Base-by-base conservation (phyloP, 1,140 invertebrate genomes). In the Chironomus striatipennis region DNA sequence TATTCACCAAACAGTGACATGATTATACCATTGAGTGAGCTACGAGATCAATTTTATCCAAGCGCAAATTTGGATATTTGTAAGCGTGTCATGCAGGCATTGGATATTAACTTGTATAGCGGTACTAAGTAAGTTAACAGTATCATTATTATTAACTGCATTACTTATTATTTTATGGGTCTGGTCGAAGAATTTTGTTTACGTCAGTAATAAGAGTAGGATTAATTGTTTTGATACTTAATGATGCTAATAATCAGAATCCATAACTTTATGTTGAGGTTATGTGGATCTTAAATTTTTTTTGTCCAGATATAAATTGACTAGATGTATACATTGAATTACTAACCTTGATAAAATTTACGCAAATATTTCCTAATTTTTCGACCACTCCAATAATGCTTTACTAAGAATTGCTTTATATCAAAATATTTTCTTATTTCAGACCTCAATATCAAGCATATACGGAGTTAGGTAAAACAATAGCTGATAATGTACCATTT, bases 11-110 rank as follows among this genome's bases (percentile, higher is more conserved):
- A 91, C 78, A 86, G 88, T 20, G 91, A 93, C 80, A 85, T 93
- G 76, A 85, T 94, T 77, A 93, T 94, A 87, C 92, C 93, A 0
- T 84, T 95, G 74, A 88, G 90, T 10, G 93, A 95, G 81, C 87
- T 94, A 76, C 88, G 92, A 74, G 86, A 87, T 77, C 87, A 90
- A 81, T 93, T 92, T 85, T 94, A 94, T 82, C 91, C 91, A 75
- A 85, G 87, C 74, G 88, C 91, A 73, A 86, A 88, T 76, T 85
- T 92, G 57, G 85, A 88, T 77, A 90, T 87, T 75, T 93, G 90
- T 83, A 87, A 92, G 77, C 87, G 92, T 77, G 88, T 93, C 74
- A 86, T 95, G 20, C 90, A 93, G 76, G 91, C 92, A 43, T 85
- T 94, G 34, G 88, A 88, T 73, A 85, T 94, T 76, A 90, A 91